Percentiles rank a stretch among this genome's conserved stretches.
These are phyloP conservation scores for Rhabdophis nuchalis DNA, from an alignment of 2,797 vertebrate species.

Conservation along the genomic window DNA sequence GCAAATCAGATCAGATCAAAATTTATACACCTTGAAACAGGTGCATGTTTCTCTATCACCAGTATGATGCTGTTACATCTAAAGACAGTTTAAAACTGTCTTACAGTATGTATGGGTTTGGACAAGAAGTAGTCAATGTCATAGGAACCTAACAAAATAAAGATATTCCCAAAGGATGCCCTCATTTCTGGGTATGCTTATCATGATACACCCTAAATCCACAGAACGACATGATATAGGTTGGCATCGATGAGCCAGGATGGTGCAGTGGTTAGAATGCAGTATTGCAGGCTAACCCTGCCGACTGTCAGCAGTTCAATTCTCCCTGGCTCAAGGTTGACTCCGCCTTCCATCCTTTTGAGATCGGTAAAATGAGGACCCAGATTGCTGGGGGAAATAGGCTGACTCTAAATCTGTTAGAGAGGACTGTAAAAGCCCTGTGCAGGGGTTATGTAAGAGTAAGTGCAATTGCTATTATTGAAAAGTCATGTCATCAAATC, in stretches of 20 bases:
- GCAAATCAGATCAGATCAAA: neutral
- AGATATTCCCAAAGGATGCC: neutral
- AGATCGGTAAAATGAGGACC: neutral
- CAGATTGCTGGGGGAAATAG: neutral
- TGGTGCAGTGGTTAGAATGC: neutral
- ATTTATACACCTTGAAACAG: neutral
- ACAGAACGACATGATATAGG: neutral
- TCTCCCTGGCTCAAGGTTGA: neutral
- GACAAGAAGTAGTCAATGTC: neutral
- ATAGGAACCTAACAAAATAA: neutral
- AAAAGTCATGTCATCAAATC: neutral
- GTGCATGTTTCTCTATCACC: neutral
- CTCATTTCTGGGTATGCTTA: neutral
- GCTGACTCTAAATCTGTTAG: too few species aligned
- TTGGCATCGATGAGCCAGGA: neutral
- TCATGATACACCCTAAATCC: neutral
- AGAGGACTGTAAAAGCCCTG: too few species aligned
- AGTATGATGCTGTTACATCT: neutral
- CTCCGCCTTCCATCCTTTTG: neutral
- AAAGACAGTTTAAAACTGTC: neutral
- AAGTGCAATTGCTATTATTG: neutral
- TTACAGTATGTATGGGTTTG: neutral
- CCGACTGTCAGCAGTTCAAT: too few species aligned
- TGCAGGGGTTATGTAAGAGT: too few species aligned
- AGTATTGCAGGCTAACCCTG: neutral